Percentiles rank a stretch among this genome's conserved stretches.
phyloP scores from a whole-genome alignment of 2,113 vertebrate species.

The Ciconia boyciana region DNA sequence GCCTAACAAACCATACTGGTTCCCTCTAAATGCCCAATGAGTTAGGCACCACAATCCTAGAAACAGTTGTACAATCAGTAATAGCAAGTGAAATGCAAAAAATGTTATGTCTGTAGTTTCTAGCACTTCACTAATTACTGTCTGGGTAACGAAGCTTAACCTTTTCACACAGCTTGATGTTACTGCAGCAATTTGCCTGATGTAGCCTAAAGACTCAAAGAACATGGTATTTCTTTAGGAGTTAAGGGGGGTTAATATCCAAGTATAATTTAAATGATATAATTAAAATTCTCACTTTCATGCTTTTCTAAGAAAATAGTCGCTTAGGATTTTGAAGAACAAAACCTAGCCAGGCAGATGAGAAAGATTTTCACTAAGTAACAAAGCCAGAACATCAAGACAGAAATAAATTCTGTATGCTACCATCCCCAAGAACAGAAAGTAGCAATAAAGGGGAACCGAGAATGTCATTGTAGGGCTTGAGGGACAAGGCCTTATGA shows the following conservation, averaged over 20 bases:
- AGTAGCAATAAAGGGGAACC: neutral
- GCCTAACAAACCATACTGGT: neutral
- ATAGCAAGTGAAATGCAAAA: neutral
- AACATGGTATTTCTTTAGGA: neutral
- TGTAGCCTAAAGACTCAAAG: conserved; percentile 4
- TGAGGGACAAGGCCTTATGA: neutral
- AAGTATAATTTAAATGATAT: conserved; percentile 9
- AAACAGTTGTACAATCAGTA: neutral
- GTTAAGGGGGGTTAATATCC: neutral
- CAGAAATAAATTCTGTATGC: neutral
- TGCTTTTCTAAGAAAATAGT: neutral
- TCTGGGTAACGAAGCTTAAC: neutral
- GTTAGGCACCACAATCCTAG: neutral
- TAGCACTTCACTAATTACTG: neutral
- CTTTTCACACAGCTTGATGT: neutral
- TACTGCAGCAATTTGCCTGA: neutral
- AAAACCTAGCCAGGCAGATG: neutral
- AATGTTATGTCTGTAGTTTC: neutral
- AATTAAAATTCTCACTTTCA: conserved; percentile 52
- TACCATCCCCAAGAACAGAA: neutral
- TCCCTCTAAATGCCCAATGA: neutral
- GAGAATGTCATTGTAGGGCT: neutral
- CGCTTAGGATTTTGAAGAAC: conserved; percentile 11
- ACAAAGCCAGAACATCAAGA: neutral
- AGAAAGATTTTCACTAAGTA: neutral